Base-by-base conservation (phyloP, 2,797 vertebrate species). In the Leucoraja ocellata region DNA sequence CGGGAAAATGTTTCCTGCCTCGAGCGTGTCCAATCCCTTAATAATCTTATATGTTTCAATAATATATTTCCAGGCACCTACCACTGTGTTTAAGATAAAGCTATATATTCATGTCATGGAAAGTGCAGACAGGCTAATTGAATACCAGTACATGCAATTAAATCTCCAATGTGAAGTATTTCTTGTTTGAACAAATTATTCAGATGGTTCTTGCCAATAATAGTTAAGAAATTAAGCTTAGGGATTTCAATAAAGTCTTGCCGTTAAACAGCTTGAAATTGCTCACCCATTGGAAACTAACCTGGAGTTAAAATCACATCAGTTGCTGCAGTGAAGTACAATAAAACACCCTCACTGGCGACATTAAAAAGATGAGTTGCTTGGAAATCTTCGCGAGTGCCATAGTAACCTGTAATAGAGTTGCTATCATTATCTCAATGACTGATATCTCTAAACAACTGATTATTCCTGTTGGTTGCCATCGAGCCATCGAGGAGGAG, bases 401-500 rank as follows among this genome's bases (percentile, higher is more conserved):
- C 88, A 58, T 46, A 46, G 36, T 14, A 65, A 7, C 86, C 32
- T 74, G 25, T 8, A 8, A 16, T 39, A 13, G 28, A 25, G 58
- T 36, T 73, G n/a, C 23, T 46, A 39, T 46, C 73, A 76, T 39
- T 13, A n/a, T 58, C 36, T 9, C 90, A 92, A 76, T 23, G 25
- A 39, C 71, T 54, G 90, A 54, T 76, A 92, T 92, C 68, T 73
- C 10, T 39, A 76, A 58, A 92, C 39, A 92, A 25, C 18, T 91
- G 88, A 71, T 73, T 65, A 73, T 21, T 39, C 36, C 65, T 76
- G 14, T 58, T 76, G 32, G n/a, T 91, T 91, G 32, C 63, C 28
- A 91, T 65, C 32, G 32, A 32, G 32, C 32, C 32, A 32, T 32
- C 32, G 32, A 32, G 32, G 32, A 32, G 32, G 32, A 32, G 32